Evolutionary conservation across 2,797 vertebrate genomes (phyloP).

Genomic region (Hipposideros larvatus): DNA sequence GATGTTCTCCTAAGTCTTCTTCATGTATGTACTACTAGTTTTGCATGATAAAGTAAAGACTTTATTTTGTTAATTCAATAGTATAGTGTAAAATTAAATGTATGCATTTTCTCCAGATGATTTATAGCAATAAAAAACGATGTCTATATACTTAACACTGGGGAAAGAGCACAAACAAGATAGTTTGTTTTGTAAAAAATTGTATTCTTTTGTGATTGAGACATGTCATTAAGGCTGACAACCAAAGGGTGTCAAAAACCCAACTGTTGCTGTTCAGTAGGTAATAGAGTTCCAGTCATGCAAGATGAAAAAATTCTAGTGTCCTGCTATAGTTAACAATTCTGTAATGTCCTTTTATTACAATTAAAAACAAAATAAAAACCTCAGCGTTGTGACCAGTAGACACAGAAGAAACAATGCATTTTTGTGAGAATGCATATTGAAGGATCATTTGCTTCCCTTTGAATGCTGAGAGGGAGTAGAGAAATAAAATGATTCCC

Average conservation of each 20-base stretch:
- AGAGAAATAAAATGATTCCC: neutral
- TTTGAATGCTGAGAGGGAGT: neutral
- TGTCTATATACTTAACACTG: neutral
- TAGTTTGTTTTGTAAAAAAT: neutral
- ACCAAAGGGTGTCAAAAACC: neutral
- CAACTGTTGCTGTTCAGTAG: neutral
- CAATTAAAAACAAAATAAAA: neutral
- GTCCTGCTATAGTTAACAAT: neutral
- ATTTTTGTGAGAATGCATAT: neutral
- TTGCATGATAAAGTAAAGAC: conserved; percentile 55
- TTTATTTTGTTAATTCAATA: conserved; percentile 57
- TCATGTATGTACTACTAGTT: conserved; percentile 70
- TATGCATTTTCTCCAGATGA: neutral
- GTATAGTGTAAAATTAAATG: conserved; percentile 24
- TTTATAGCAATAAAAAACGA: neutral
- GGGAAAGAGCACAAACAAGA: neutral
- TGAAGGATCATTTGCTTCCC: neutral
- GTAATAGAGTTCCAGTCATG: neutral
- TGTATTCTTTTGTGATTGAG: conserved; percentile 11
- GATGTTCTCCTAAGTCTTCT: conserved; percentile 67
- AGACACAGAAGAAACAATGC: neutral
- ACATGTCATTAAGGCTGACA: neutral
- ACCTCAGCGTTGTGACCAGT: neutral
- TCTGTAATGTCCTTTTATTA: neutral
- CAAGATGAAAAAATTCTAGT: neutral